Evolutionary conservation across 2,797 vertebrate species (phyloP).

Genomic region (Vireo griseus): DNA sequence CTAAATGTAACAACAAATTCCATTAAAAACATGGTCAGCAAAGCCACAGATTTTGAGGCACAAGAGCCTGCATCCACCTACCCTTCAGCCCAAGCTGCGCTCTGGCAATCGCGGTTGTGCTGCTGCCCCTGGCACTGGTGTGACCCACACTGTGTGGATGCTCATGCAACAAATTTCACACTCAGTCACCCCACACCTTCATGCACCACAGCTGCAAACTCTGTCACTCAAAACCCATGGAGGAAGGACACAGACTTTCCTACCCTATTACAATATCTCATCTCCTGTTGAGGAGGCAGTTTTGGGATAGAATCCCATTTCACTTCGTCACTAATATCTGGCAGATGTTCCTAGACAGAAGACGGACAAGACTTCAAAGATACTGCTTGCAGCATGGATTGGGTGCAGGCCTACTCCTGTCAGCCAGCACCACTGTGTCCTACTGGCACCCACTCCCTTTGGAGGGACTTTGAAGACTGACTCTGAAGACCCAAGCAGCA

Average conservation of each 20-base stretch:
- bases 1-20: neutral
- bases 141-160: neutral
- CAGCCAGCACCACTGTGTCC: neutral
- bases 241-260: neutral
- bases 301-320: neutral
- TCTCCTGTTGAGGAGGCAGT: neutral
- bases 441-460: neutral
- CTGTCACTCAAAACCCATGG: fast-evolving
- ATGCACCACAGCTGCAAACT: neutral
- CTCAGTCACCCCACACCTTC: fast-evolving
- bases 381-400: fast-evolving
- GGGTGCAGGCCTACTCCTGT: neutral
- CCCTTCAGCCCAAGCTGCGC: neutral
- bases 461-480: neutral
- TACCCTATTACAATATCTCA: fast-evolving
- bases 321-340: neutral
- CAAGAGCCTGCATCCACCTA: neutral
- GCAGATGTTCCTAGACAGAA: neutral
- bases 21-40: neutral
- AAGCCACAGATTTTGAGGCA: neutral
- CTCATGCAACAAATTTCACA: neutral
- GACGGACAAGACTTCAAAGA: neutral
- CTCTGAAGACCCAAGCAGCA: neutral
- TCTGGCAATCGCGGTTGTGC: neutral
- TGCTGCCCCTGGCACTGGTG: neutral